Percentiles rank a stretch among this genome's conserved stretches.
Conservation (phyloP, 2,797 vertebrate genomes). For the Rhinoraja longicauda region DNA sequence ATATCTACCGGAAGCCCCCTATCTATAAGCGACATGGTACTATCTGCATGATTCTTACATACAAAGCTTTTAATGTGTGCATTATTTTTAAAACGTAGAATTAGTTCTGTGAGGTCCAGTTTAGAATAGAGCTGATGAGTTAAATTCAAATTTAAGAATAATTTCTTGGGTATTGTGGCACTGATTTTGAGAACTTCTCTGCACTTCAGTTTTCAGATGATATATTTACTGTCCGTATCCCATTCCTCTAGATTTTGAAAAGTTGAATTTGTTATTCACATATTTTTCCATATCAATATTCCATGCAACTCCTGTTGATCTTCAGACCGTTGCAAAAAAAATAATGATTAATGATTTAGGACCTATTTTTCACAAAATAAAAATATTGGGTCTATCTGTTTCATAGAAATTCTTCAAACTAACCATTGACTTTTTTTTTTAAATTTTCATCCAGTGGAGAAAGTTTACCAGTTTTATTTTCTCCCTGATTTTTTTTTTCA, state of each 20-base stretch:
- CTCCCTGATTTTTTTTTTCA: background rate
- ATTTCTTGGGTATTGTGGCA: background rate
- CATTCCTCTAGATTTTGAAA: background rate
- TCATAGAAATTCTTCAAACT: background rate
- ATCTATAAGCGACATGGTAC: constrained; percentile 97
- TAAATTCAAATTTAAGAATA: constrained; percentile 6
- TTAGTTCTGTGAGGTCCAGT: background rate
- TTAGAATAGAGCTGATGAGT: background rate
- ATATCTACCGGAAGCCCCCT: constrained; percentile 97
- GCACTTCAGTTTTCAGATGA: background rate
- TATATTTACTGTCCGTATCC: background rate
- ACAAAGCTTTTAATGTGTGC: background rate
- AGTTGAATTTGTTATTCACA: background rate
- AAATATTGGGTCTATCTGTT: background rate
- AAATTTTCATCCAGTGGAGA: background rate
- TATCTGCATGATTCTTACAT: constrained; percentile 49
- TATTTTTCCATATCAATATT: background rate
- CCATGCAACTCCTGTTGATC: background rate
- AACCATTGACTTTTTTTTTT: background rate
- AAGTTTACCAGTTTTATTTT: background rate
- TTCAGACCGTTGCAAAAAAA: constrained; percentile 10
- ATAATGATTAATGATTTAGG: background rate
- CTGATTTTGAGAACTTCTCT: background rate
- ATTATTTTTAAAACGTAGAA: background rate
- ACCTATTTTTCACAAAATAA: background rate